phyloP scores from a whole-genome alignment of 2,888 invertebrate genomes.

The Spisula solida region DNA sequence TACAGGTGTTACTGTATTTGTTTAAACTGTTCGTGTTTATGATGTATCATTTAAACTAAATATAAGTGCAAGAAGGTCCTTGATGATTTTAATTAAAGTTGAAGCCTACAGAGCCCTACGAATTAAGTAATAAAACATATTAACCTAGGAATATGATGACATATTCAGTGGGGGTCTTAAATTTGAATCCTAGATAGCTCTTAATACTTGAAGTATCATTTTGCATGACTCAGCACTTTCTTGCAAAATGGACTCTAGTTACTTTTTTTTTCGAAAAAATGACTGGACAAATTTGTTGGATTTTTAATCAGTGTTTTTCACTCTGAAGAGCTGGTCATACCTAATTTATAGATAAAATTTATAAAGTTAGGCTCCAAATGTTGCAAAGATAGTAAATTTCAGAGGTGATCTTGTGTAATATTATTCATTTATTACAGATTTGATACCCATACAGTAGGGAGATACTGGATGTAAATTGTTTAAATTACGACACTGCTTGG shows the following conservation, averaged over 20 bases:
- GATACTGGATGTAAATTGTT: background rate
- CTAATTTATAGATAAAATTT: slow-evolving; percentile 10
- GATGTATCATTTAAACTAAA: no score
- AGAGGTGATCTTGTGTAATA: background rate
- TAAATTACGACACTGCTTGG: background rate
- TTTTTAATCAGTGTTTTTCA: slow-evolving; percentile 1
- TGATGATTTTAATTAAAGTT: no score
- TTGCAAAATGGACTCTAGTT: background rate
- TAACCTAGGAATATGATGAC: no score
- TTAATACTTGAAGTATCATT: background rate
- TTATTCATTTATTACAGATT: slow-evolving; percentile 16
- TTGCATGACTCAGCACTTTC: slow-evolving; percentile 5
- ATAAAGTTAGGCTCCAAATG: background rate
- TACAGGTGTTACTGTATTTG: no score
- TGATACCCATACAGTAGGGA: background rate
- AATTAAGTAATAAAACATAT: no score
- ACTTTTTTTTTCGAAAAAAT: background rate
- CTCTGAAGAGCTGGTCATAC: background rate
- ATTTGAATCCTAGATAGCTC: no score
- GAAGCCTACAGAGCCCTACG: no score
- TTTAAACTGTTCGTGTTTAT: no score
- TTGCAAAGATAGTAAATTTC: slow-evolving; percentile 11
- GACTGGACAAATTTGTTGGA: background rate
- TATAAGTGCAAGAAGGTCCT: no score
- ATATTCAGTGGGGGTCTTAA: no score